Evolutionary conservation across 1,140 invertebrate genomes (phyloP).

Genomic region (Drosophila pruinosa): DNA sequence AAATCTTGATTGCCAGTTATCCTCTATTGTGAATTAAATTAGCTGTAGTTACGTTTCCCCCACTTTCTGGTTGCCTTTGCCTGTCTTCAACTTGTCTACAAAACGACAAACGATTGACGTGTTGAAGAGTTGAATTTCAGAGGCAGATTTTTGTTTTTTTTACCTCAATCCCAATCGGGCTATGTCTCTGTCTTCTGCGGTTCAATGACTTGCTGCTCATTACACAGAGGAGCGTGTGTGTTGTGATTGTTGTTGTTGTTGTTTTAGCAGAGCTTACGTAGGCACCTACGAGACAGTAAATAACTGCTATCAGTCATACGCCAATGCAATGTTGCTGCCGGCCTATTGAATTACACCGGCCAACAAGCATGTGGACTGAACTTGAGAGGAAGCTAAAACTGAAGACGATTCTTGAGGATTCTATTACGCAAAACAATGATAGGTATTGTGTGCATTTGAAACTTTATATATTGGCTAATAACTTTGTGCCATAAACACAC

Average conservation of each 20-base stretch:
- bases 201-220: slow-evolving; percentile 70
- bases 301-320: slow-evolving; percentile 76
- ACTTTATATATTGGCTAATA: neutral
- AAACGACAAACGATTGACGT: neutral
- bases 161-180: slow-evolving; percentile 26
- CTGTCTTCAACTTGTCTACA: slow-evolving; percentile 3
- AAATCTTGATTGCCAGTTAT: slow-evolving; percentile 25
- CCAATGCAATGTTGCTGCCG: slow-evolving; percentile 59
- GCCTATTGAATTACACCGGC: slow-evolving; percentile 69
- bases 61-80: no score
- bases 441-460: neutral
- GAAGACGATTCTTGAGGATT: neutral
- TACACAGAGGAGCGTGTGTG: slow-evolving; percentile 22
- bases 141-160: slow-evolving; percentile 16
- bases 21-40: slow-evolving; percentile 38
- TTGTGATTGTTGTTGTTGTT: slow-evolving; percentile 34
- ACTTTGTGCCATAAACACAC: neutral
- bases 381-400: neutral
- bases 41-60: slow-evolving; percentile 9
- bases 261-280: slow-evolving; percentile 33
- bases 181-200: slow-evolving; percentile 33
- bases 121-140: slow-evolving; percentile 33
- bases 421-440: neutral
- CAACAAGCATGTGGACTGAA: slow-evolving; percentile 34
- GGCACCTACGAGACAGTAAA: slow-evolving; percentile 51